These are phyloP conservation scores for Cryptocephalus moraei DNA, from an alignment of 2,888 invertebrate species.

Conservation along the genomic window DNA sequence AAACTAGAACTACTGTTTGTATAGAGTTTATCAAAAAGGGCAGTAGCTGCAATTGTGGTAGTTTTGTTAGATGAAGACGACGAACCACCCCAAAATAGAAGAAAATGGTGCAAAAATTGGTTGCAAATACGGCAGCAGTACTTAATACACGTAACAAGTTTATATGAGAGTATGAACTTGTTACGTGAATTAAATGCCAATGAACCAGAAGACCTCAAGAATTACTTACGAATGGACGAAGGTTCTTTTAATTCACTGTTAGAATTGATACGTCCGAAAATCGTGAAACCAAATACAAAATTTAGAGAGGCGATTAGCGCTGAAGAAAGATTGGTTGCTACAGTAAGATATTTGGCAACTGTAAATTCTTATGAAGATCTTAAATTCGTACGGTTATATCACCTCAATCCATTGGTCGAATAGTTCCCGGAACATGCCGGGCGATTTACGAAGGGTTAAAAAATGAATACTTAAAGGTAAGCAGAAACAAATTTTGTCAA, in stretches of 20 bases:
- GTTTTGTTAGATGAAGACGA: slow-evolving; percentile 1
- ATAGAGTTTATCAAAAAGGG: no score
- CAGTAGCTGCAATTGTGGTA: slow-evolving; percentile 4
- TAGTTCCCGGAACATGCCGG: no score
- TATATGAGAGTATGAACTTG: slow-evolving; percentile 2
- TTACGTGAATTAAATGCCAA: slow-evolving; percentile 6
- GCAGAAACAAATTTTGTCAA: no score
- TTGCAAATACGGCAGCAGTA: slow-evolving; percentile 2
- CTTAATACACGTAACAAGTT: no score
- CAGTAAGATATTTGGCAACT: neutral
- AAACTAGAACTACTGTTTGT: no score
- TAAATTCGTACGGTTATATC: neutral
- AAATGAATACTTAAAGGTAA: no score
- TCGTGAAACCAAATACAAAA: slow-evolving; percentile 5
- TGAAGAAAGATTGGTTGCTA: slow-evolving; percentile 1
- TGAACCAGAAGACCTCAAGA: slow-evolving; percentile 8
- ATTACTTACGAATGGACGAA: slow-evolving; percentile 6
- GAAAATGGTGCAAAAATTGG: slow-evolving; percentile 9
- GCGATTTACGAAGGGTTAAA: no score
- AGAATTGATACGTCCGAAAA: slow-evolving; percentile 4
- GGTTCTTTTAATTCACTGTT: slow-evolving; percentile 6
- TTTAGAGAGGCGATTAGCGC: slow-evolving; percentile 3
- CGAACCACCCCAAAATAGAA: slow-evolving; percentile 2
- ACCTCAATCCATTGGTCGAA: no score
- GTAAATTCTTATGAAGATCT: neutral